Base-by-base conservation (phyloP, 1,140 invertebrate species). In the Pseudomyrmex cubaensis region DNA sequence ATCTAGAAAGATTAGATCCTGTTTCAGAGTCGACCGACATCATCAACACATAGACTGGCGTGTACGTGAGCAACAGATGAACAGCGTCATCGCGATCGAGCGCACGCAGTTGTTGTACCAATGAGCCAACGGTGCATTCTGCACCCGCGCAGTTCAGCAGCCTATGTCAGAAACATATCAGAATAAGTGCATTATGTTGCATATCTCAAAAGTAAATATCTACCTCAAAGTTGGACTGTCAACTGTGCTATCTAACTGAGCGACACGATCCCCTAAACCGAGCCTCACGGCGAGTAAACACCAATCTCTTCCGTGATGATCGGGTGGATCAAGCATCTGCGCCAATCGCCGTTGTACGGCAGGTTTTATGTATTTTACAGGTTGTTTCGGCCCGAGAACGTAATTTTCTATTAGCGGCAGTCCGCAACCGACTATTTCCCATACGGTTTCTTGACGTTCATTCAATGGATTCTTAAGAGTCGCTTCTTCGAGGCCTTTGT, bases 281-380 rank as follows among this genome's bases (percentile, higher is more conserved):
- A 98, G 92, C 82, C 96, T 95, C 1, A 98, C 96, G 4, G 97
- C 97, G 46, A 98, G 92, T 74, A 98, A 94, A 92, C 97, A 97
- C 97, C 97, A 98, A 91, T 98, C 97, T 84, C 96, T 94, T 12
- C 97, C 97, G 90, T 97, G 96, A 2, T 96, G 95, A 91, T 98
- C 97, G 8, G 96, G 95, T 1, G 97, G 97, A 94, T 98, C 97
- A 13, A 98, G 93, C 72, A 97, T 92, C 25, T 95, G 93, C 72
- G 96, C 96, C 3, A 96, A 88, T 89, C 94, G 93, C 84, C 95
- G 94, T 85, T 95, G 94, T 64, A 95, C 92, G 54, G 95, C 93
- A 52, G 94, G 90, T 77, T 93, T 94, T 17, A 94, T 92, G 52
- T 92, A 87, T 67, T 94, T 94, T 2, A 93, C 83, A 0, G 90